Evolutionary conservation across 2,888 invertebrate genomes (phyloP).

Genomic region (Oscheius sp.): DNA sequence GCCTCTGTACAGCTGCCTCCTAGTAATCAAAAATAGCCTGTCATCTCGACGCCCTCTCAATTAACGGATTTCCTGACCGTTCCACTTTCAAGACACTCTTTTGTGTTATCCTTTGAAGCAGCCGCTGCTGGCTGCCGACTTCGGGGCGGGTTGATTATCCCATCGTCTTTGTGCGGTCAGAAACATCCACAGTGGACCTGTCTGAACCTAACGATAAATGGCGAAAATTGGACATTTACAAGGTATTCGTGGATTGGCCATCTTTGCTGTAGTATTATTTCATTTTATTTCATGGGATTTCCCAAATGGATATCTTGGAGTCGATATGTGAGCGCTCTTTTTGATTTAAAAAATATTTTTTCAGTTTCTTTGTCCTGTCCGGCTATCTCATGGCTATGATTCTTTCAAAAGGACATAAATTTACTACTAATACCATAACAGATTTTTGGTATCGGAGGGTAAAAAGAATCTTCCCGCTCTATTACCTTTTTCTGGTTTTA

Average conservation of each 20-base stretch:
- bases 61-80: too few species aligned
- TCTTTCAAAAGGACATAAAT: not conserved
- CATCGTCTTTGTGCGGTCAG: too few species aligned
- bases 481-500: not conserved
- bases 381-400: constrained; percentile 17
- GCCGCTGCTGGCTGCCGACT: too few species aligned
- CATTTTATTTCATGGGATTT: constrained; percentile 5
- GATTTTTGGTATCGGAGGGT: constrained; percentile 12
- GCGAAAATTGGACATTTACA: constrained; percentile 8
- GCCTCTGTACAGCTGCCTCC: too few species aligned
- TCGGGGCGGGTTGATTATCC: too few species aligned
- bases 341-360: not conserved
- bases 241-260: constrained; percentile 9
- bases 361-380: constrained; percentile 11
- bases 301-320: constrained; percentile 15
- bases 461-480: constrained; percentile 11
- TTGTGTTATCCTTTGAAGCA: too few species aligned
- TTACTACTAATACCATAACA: not conserved
- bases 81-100: too few species aligned
- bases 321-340: constrained; percentile 3
- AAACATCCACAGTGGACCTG: too few species aligned
- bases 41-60: too few species aligned
- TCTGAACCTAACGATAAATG: too few species aligned
- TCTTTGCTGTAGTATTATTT: constrained; percentile 9
- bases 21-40: too few species aligned